Evolutionary conservation across 2,888 invertebrate species (phyloP).

Genomic region (Anorthoa munda): DNA sequence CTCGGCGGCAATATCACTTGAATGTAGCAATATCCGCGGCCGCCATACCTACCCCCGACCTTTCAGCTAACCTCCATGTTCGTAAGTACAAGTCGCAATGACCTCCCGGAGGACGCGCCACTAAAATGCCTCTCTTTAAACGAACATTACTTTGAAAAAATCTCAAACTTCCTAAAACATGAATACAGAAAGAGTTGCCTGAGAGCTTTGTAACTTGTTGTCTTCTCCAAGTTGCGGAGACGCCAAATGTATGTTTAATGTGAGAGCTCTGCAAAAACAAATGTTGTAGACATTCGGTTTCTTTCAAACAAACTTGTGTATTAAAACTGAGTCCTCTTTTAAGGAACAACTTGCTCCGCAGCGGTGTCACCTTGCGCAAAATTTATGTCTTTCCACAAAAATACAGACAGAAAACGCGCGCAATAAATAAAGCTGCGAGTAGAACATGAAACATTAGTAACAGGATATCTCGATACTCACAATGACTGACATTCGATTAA

Average conservation of each 20-base stretch:
- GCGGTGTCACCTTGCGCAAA: neutral
- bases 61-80: constrained; percentile 13
- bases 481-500: constrained; percentile 55
- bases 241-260: constrained; percentile 45
- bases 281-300: constrained; percentile 20
- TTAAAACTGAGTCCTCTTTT: constrained; percentile 11
- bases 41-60: constrained; percentile 7
- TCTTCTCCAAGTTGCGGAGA: constrained; percentile 12
- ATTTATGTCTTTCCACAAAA: constrained; percentile 16
- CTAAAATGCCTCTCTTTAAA: constrained; percentile 38
- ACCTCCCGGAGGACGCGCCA: constrained; percentile 42
- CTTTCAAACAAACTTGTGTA: constrained; percentile 49
- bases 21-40: constrained; percentile 11
- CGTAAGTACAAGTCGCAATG: constrained; percentile 30
- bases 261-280: constrained; percentile 27
- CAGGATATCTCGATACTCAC: constrained; percentile 38
- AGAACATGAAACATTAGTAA: constrained; percentile 5
- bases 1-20: constrained; percentile 7
- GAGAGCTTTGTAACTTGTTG: constrained; percentile 48
- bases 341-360: neutral
- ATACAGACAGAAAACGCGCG: neutral
- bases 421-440: neutral
- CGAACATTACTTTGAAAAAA: constrained; percentile 48
- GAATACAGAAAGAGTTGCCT: constrained; percentile 52
- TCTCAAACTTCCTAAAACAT: constrained; percentile 45